These are phyloP conservation scores for Agriopis leucophaearia DNA, from an alignment of 2,888 invertebrate species.

Conservation along the genomic window DNA sequence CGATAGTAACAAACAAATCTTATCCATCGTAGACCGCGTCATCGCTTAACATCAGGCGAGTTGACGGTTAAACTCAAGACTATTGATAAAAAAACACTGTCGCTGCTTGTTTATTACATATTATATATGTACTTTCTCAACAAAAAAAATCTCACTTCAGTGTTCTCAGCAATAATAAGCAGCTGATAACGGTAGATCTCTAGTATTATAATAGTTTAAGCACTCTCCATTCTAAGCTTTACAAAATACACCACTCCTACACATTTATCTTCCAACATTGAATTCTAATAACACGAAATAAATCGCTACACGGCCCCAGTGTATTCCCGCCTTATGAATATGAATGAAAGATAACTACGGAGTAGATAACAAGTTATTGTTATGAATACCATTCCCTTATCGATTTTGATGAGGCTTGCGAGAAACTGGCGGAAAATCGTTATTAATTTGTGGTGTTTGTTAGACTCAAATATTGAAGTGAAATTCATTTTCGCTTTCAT, in stretches of 20 bases:
- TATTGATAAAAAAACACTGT: too few relatives aligned
- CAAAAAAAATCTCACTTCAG: too few relatives aligned
- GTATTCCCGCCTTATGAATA: constrained; percentile 68
- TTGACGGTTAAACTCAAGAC: too few relatives aligned
- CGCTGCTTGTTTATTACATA: too few relatives aligned
- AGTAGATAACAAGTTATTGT: constrained; percentile 75
- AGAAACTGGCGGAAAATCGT: constrained; percentile 20
- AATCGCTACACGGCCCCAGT: constrained; percentile 41
- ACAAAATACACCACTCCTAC: constrained; percentile 40
- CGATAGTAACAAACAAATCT: too few relatives aligned
- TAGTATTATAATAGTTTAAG: too few relatives aligned
- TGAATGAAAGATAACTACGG: constrained; percentile 72
- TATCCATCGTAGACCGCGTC: too few relatives aligned
- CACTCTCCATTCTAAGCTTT: constrained; percentile 18
- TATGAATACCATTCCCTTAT: constrained; percentile 54
- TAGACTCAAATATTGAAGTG: not conserved
- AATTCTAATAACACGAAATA: constrained; percentile 56
- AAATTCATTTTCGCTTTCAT: not conserved
- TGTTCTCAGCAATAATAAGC: too few relatives aligned
- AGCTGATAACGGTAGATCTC: too few relatives aligned
- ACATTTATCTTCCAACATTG: constrained; percentile 53
- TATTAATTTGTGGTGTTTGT: constrained; percentile 18
- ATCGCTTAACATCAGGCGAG: too few relatives aligned
- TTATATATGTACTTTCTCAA: too few relatives aligned
- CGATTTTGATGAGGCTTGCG: constrained; percentile 41